These are phyloP conservation scores for Plodia interpunctella DNA, from an alignment of 1,140 invertebrate species.

Conservation along the genomic window DNA sequence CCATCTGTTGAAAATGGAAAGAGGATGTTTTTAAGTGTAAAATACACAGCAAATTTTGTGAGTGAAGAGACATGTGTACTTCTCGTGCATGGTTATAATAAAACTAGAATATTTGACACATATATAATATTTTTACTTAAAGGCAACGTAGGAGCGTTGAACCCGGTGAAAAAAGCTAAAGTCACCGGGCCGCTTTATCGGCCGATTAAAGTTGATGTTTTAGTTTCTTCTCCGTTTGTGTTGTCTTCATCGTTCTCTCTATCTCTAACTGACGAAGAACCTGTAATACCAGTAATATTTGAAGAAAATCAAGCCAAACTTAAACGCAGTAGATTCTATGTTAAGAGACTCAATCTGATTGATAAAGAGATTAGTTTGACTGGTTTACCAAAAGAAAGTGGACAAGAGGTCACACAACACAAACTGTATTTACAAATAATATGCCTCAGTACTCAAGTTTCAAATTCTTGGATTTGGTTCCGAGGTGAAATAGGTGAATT, in stretches of 20 bases:
- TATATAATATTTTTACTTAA: slow-evolving; percentile 54
- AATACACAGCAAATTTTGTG: slow-evolving; percentile 58
- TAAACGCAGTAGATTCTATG: slow-evolving; percentile 38
- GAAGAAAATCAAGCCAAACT: slow-evolving; percentile 20
- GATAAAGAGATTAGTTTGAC: slow-evolving; percentile 54
- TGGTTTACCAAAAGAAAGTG: slow-evolving; percentile 47
- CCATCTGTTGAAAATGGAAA: slow-evolving; percentile 46
- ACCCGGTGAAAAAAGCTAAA: slow-evolving; percentile 55
- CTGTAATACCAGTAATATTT: slow-evolving; percentile 45
- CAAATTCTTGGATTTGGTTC: slow-evolving; percentile 64
- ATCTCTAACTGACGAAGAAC: slow-evolving; percentile 55
- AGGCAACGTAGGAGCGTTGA: slow-evolving; percentile 39
- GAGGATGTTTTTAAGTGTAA: slow-evolving; percentile 53
- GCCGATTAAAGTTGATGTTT: slow-evolving; percentile 55
- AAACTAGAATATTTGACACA: slow-evolving; percentile 66
- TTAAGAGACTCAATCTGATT: slow-evolving; percentile 49
- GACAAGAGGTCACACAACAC: slow-evolving; percentile 46
- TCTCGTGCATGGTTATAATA: slow-evolving; percentile 63
- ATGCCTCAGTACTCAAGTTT: slow-evolving; percentile 52
- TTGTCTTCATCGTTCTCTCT: slow-evolving; percentile 33
- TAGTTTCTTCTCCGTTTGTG: slow-evolving; percentile 53
- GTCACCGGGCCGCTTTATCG: slow-evolving; percentile 58
- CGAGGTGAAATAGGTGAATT: slow-evolving; percentile 55
- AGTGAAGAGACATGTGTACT: slow-evolving; percentile 47
- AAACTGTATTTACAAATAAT: slow-evolving; percentile 58